Percentiles rank a stretch among this genome's conserved stretches.
These are phyloP conservation scores for Glaucopsyche alexis DNA, from an alignment of 2,888 invertebrate genomes.

Conservation along the genomic window DNA sequence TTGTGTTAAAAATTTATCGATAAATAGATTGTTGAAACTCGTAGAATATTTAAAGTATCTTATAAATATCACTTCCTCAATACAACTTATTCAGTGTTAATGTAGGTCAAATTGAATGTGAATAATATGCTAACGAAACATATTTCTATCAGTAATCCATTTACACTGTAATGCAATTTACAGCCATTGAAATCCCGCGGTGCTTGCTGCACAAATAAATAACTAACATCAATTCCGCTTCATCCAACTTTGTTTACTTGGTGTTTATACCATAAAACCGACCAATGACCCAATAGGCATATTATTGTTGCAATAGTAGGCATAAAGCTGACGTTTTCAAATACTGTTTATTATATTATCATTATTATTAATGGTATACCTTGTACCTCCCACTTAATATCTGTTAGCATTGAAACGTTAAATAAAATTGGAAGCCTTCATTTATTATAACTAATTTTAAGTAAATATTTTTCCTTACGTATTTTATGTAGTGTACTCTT, in stretches of 20 bases:
- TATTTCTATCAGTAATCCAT: slow-evolving; percentile 44
- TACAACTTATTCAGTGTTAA: not conserved
- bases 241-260: slow-evolving; percentile 15
- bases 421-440: not conserved
- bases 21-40: too few species aligned
- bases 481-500: too few species aligned
- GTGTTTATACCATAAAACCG: slow-evolving; percentile 2
- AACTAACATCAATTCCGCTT: slow-evolving; percentile 39
- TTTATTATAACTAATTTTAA: not conserved
- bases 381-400: too few species aligned
- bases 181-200: slow-evolving; percentile 48
- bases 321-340: too few species aligned
- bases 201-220: slow-evolving; percentile 37
- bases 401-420: too few species aligned
- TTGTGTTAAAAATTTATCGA: too few species aligned
- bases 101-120: slow-evolving; percentile 12
- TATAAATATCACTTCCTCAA: not conserved
- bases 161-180: slow-evolving; percentile 50
- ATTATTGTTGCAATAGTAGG: too few species aligned
- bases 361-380: too few species aligned
- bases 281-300: too few species aligned
- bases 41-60: not conserved
- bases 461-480: not conserved
- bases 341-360: too few species aligned
- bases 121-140: slow-evolving; percentile 23